Percentiles rank a stretch among this genome's conserved stretches.
Conservation (phyloP, 1,140 invertebrate species). For the Aphaenogaster rudis region DNA sequence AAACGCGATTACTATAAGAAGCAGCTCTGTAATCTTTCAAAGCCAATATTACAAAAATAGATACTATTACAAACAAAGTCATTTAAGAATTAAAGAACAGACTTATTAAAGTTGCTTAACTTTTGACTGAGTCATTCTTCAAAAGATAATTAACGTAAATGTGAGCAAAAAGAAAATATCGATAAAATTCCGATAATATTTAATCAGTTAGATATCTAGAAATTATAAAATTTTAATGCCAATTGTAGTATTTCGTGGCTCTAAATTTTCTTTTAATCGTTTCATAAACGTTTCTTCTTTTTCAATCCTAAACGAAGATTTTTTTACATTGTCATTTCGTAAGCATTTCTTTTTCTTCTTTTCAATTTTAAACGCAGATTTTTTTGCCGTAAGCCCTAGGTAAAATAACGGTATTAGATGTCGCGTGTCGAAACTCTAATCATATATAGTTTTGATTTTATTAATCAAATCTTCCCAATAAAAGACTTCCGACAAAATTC, state of each 20-base stretch:
- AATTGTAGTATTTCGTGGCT: neutral
- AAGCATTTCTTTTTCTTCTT: neutral
- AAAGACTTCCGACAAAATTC: neutral
- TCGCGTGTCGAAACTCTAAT: neutral
- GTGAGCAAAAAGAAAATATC: neutral
- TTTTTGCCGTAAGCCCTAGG: neutral
- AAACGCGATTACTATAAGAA: conserved; percentile 7
- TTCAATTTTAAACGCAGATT: neutral
- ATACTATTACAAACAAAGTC: neutral
- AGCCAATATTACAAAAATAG: neutral
- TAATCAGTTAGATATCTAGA: neutral
- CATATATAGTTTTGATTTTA: neutral
- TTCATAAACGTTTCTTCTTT: neutral
- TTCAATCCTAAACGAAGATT: neutral
- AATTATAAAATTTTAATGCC: neutral
- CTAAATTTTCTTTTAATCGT: neutral
- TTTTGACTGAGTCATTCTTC: neutral
- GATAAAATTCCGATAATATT: neutral
- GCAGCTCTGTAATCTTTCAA: neutral
- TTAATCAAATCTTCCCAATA: neutral
- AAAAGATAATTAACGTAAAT: neutral
- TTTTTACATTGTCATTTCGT: neutral
- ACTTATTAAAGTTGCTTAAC: neutral
- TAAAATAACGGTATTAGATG: neutral
- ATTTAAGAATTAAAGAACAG: neutral